Conservation (phyloP, 2,888 invertebrate species). For the Strigamia crassipes region DNA sequence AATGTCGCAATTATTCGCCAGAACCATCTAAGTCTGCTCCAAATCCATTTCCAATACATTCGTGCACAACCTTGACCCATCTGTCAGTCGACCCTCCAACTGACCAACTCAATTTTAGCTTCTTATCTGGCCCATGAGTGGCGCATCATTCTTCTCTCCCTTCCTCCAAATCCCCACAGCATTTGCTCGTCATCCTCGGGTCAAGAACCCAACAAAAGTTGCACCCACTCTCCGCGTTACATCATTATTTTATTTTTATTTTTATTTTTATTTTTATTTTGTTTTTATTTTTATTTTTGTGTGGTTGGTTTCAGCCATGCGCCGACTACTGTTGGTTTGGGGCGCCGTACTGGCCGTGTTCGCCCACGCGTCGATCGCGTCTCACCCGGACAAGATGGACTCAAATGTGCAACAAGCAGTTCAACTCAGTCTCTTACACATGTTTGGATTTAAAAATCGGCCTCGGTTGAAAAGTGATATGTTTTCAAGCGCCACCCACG, state of each 20-base stretch:
- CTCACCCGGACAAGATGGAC: conserved; percentile 2
- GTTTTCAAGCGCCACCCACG: neutral
- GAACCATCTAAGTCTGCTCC: neutral
- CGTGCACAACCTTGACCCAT: neutral
- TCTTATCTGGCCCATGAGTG: neutral
- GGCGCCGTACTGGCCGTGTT: neutral
- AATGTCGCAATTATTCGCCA: neutral
- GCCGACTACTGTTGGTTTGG: neutral
- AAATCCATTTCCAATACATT: neutral
- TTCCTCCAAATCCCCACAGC: neutral
- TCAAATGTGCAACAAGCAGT: neutral
- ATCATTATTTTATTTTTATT: neutral
- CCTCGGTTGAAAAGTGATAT: neutral
- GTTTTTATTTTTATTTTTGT: neutral
- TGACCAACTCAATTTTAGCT: conserved; percentile 10
- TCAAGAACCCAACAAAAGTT: neutral
- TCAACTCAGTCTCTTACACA: conserved; percentile 1
- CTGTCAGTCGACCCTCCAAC: neutral
- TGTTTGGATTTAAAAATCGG: neutral
- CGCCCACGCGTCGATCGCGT: neutral
- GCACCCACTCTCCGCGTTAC: neutral
- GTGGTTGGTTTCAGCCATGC: neutral
- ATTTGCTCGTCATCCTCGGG: neutral
- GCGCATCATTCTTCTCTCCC: neutral
- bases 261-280: neutral